Evolutionary conservation across 2,888 invertebrate genomes (phyloP).

Genomic region (Azorinus chamasolen): DNA sequence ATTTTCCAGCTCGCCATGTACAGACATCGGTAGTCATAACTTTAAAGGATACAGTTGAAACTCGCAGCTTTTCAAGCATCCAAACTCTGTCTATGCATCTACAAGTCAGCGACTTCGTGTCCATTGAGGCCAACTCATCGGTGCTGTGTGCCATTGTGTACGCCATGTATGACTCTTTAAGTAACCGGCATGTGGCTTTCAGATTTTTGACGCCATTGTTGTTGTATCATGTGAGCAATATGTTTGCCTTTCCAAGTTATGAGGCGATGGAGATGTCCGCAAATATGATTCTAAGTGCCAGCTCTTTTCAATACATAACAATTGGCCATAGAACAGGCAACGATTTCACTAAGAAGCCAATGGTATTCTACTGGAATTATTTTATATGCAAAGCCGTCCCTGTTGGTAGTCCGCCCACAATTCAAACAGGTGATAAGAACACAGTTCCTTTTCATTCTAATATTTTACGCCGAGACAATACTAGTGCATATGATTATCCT

Average conservation of each 20-base stretch:
- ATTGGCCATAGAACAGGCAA: slow-evolving; percentile 37
- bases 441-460: slow-evolving; percentile 39
- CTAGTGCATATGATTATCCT: slow-evolving; percentile 63
- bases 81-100: slow-evolving; percentile 35
- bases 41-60: no score
- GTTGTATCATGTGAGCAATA: slow-evolving; percentile 35
- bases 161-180: slow-evolving; percentile 24
- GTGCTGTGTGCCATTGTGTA: slow-evolving; percentile 36
- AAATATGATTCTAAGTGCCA: slow-evolving; percentile 27
- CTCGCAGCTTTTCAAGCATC: neutral
- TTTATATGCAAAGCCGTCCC: slow-evolving; percentile 43
- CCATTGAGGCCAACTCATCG: slow-evolving; percentile 51
- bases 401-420: slow-evolving; percentile 16
- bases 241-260: slow-evolving; percentile 12
- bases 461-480: slow-evolving; percentile 31
- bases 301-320: slow-evolving; percentile 32
- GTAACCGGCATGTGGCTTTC: slow-evolving; percentile 30
- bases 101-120: slow-evolving; percentile 33
- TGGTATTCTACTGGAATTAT: slow-evolving; percentile 53
- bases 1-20: no score
- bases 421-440: slow-evolving; percentile 43
- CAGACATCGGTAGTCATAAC: no score
- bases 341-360: slow-evolving; percentile 39
- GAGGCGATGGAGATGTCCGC: slow-evolving; percentile 14
- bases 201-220: slow-evolving; percentile 42